Percentiles rank a stretch among this genome's conserved stretches.
phyloP scores from a whole-genome alignment of 2,113 vertebrate species.

The Lipotes vexillifer region DNA sequence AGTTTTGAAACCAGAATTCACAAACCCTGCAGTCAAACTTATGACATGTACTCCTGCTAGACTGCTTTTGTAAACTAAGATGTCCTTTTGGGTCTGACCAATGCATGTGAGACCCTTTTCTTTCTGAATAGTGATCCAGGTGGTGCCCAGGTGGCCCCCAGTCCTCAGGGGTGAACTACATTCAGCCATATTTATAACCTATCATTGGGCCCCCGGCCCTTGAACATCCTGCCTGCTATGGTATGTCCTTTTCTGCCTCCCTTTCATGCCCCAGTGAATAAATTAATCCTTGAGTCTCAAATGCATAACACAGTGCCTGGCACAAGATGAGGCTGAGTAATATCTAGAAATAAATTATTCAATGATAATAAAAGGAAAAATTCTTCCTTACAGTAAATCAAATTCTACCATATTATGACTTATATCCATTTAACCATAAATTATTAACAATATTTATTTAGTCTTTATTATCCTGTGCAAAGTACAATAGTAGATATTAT shows the following conservation, averaged over 20 bases:
- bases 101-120: background rate
- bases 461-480: background rate
- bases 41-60: background rate
- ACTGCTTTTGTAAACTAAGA: background rate
- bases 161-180: background rate
- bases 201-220: accelerated
- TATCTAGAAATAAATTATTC: background rate
- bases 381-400: background rate
- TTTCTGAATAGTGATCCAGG: background rate
- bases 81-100: background rate
- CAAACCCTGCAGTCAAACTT: background rate
- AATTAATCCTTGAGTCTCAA: background rate
- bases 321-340: background rate
- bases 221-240: background rate
- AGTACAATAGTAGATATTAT: background rate
- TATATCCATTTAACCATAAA: background rate
- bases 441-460: background rate
- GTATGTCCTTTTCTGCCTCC: background rate
- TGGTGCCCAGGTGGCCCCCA: no score
- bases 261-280: background rate
- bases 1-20: background rate
- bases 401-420: background rate
- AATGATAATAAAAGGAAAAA: background rate
- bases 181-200: accelerated
- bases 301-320: background rate